Base-by-base conservation (phyloP, 2,113 vertebrate genomes). In the Miniopterus natalensis region DNA sequence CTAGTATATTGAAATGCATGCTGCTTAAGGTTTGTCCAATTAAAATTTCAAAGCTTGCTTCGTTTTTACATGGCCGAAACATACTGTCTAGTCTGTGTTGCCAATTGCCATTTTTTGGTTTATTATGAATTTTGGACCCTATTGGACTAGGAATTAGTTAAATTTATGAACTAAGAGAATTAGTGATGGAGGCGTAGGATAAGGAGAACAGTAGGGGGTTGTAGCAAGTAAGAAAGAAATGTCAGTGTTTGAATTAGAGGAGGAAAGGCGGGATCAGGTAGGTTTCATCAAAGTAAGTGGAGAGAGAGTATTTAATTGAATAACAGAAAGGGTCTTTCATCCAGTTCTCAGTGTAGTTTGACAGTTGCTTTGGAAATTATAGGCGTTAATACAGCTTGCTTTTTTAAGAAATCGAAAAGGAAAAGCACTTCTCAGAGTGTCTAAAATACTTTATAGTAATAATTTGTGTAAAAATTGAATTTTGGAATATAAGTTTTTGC, bases 391-490 rank as follows among this genome's bases (percentile, higher is more conserved):
- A 78, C 7, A 53, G 25, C 40, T 93, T 94, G n/a, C 45, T 94
- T 94, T 21, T 40, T 47, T 63, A 63, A 53, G 81, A 79, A 8
- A 47, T 57, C 13, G 20, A 42, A 81, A 97, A 96, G 49, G 87
- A 95, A 92, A 96, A 97, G 12, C 78, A 87, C 61, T 45, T 96
- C 40, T 88, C 27, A 78, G 36, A 93, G 51, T 94, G 40, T 95
- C 66, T 92, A 55, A 94, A 66, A 57, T 93, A 73, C 91, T 96
- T 84, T 92, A 70, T 79, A 94, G 68, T 92, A 93, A 70, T 94
- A 83, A 85, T 88, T 95, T 95, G 51, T 96, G 15, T 97, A 96
- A 95, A 95, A 94, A 70, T 49, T 15, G 42, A 91, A 84, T 74
- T 88, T 93, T 53, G 23, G 55, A 87, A 90, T 88, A 78, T 36